Percentiles rank a stretch among this genome's conserved stretches.
Evolutionary conservation across 2,113 vertebrate species (phyloP).

Genomic region (Taurulus bubalis): DNA sequence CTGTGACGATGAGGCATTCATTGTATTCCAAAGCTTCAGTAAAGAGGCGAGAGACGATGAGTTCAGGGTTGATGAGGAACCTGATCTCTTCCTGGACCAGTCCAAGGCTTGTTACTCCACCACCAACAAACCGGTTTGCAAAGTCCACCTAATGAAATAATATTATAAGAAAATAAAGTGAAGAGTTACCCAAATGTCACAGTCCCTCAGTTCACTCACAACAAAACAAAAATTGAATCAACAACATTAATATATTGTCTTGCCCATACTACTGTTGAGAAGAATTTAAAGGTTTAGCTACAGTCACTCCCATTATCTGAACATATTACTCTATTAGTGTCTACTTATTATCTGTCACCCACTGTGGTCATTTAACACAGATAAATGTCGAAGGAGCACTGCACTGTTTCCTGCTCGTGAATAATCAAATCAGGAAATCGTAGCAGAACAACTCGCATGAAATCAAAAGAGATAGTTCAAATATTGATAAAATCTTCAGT

Average conservation of each 20-base stretch:
- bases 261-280: conserved; percentile 11
- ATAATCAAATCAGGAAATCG: conserved; percentile 64
- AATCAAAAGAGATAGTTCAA: conserved; percentile 33
- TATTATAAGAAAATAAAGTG: background rate
- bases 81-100: conserved; percentile 98
- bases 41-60: conserved; percentile 96
- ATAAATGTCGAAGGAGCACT: conserved; percentile 53
- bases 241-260: background rate
- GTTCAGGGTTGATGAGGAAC: conserved; percentile 96
- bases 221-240: background rate
- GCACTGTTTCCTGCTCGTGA: conserved; percentile 54
- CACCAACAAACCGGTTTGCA: conserved; percentile 96
- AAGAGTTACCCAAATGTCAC: background rate
- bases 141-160: conserved; percentile 92
- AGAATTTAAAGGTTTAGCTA: conserved; percentile 31
- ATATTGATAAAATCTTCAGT: conserved; percentile 13
- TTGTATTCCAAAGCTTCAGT: conserved; percentile 94
- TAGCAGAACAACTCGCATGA: conserved; percentile 21
- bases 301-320: conserved; percentile 35
- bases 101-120: conserved; percentile 93
- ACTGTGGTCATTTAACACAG: conserved; percentile 60
- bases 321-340: conserved; percentile 62
- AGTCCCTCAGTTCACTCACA: background rate
- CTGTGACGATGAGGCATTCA: conserved; percentile 98
- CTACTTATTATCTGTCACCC: conserved; percentile 51